Evolutionary conservation across 2,797 vertebrate genomes (phyloP).

Genomic region (Setipinna tenuifilis): DNA sequence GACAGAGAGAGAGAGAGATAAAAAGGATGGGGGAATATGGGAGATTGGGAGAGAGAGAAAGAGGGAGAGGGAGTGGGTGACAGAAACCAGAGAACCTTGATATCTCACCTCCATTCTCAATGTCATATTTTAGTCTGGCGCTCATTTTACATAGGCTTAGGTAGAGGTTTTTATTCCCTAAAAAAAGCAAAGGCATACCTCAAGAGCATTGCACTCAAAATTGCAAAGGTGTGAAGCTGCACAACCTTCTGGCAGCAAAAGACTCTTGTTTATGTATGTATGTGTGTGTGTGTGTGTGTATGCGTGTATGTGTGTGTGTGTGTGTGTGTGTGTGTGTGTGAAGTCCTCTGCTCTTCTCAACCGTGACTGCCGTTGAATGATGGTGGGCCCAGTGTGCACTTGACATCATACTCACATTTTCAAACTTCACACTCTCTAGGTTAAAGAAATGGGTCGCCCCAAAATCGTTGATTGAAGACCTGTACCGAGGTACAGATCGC

Average conservation of each 20-base stretch:
- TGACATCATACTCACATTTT: not conserved
- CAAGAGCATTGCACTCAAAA: not conserved
- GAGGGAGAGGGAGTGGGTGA: not conserved
- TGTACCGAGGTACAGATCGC: not conserved
- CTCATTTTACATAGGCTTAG: not conserved
- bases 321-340: no score
- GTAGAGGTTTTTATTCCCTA: not conserved
- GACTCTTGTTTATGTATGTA: not conserved
- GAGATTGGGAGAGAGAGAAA: no score
- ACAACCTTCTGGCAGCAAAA: not conserved
- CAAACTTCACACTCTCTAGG: not conserved
- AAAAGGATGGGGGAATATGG: no score
- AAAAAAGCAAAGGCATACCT: no score
- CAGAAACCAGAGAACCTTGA: not conserved
- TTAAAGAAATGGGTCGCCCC: not conserved
- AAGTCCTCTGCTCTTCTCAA: not conserved
- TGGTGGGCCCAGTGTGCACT: not conserved
- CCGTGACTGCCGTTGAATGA: not conserved
- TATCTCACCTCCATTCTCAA: not conserved
- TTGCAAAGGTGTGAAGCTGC: not conserved
- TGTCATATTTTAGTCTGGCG: not conserved
- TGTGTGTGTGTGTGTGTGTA: no score
- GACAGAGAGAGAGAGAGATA: no score
- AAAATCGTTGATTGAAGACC: no score
- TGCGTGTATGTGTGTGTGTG: no score